Evolutionary conservation across 2,113 vertebrate genomes (phyloP).

Genomic region (Pantherophis guttatus): DNA sequence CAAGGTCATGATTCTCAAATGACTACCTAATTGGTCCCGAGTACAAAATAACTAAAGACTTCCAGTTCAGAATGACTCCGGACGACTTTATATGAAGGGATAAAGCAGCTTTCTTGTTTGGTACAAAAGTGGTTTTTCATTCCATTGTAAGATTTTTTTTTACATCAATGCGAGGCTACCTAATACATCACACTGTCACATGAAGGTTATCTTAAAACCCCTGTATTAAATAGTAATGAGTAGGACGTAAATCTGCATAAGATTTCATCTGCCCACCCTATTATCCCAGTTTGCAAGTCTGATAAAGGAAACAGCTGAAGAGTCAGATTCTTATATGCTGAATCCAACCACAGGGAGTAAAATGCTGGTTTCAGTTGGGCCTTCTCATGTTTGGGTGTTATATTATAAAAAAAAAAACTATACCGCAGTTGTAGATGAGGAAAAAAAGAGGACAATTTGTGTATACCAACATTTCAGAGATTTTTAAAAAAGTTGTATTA

Average conservation of each 20-base stretch:
- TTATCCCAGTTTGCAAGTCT: neutral
- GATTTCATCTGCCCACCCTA: neutral
- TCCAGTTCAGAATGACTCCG: neutral
- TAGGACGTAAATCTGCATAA: neutral
- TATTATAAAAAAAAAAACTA: neutral
- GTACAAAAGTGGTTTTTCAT: neutral
- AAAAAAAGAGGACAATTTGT: neutral
- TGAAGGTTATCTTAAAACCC: neutral
- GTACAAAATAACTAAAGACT: neutral
- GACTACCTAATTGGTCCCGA: neutral
- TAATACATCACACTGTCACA: neutral
- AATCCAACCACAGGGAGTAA: neutral
- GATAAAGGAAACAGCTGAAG: neutral
- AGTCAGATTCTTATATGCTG: neutral
- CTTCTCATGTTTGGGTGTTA: neutral
- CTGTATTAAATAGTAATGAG: neutral
- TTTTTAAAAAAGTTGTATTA: neutral
- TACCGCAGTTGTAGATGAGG: neutral
- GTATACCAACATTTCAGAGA: neutral
- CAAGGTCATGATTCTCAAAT: constrained; percentile 2
- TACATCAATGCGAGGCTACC: neutral
- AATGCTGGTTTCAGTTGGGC: neutral
- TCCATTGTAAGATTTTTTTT: neutral
- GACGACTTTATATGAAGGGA: neutral
- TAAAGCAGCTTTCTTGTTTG: neutral